Evolutionary conservation across 2,113 vertebrate species (phyloP), one percentile per base, ranked within the genome.

Genomic region (Coreoperca whiteheadi): DNA sequence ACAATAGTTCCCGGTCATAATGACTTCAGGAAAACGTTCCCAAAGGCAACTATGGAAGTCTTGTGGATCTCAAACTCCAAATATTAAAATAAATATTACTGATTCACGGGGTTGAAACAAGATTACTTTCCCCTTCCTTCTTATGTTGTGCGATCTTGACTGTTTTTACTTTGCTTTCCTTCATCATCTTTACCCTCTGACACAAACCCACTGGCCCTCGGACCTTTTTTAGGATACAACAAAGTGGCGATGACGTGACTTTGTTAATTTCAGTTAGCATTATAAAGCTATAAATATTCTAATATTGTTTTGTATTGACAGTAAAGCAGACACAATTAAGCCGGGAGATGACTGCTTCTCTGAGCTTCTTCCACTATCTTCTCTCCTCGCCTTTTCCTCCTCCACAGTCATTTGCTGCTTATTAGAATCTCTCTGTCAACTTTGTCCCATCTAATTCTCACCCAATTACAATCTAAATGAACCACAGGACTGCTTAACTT

Each of bases 401-500:
- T 67, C 67, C 84, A 61, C 50, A 80, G 81, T 92, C 89, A 82
- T 90, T 93, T 91, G 51, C 69, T 74, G 81, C 83, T 91, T 75
- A 91, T 92, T 94, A 93, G 48, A 88, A 85, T 87, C 85, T 86
- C 81, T 92, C 88, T 87, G 91, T 89, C 92, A 92, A 89, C 91
- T 80, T 87, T 87, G 88, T 91, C 88, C 90, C 86, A 63, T 90
- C 88, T 89, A 92, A 93, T 94, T 92, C 90, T 83, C 89, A 90
- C 80, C 89, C 92, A 94, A 95, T 95, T 94, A 94, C 87, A 75
- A 87, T 83, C 88, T 92, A 91, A 94, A 94, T 91, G 91, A 95
- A 92, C 88, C 91, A 89, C 85, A 88, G 74, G 90, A 68, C 87
- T 88, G 77, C 87, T 87, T 91, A 90, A 93, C 90, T 90, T 74